These are phyloP conservation scores for Reticulitermes lucifugus DNA, from an alignment of 2,888 invertebrate species.

Conservation along the genomic window DNA sequence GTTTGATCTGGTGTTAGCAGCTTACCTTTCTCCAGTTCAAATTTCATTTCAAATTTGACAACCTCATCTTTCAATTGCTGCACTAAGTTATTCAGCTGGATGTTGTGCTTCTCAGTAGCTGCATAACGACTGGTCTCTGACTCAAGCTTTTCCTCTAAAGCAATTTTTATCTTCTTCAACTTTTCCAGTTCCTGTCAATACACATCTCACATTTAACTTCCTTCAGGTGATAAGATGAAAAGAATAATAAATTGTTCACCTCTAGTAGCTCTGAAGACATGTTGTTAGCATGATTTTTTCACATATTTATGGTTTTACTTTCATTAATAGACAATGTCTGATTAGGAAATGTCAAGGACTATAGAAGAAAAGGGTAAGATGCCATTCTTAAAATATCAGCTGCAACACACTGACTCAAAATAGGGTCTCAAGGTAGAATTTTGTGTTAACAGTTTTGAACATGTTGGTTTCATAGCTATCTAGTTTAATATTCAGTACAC, in stretches of 20 bases:
- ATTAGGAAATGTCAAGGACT: too few species aligned
- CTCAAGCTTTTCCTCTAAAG: not conserved
- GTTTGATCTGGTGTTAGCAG: not conserved
- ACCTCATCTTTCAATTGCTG: not conserved
- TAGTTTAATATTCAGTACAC: too few species aligned
- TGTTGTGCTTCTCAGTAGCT: constrained; percentile 2
- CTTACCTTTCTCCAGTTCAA: not conserved
- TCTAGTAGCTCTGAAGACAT: not conserved
- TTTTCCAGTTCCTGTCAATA: not conserved
- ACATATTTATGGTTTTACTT: not conserved
- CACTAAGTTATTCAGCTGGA: not conserved
- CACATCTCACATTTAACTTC: too few species aligned
- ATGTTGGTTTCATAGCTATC: too few species aligned
- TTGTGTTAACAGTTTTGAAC: not conserved
- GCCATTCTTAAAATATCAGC: not conserved
- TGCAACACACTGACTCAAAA: not conserved
- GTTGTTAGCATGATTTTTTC: too few species aligned
- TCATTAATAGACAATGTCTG: not conserved
- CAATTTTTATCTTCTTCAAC: not conserved
- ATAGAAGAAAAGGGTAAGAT: too few species aligned
- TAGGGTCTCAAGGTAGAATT: not conserved
- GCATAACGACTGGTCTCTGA: not conserved
- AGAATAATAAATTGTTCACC: not conserved
- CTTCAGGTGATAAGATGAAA: not conserved
- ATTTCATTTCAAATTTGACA: not conserved